Conservation (phyloP, 2,888 invertebrate species). For the Heliconius ismenius region DNA sequence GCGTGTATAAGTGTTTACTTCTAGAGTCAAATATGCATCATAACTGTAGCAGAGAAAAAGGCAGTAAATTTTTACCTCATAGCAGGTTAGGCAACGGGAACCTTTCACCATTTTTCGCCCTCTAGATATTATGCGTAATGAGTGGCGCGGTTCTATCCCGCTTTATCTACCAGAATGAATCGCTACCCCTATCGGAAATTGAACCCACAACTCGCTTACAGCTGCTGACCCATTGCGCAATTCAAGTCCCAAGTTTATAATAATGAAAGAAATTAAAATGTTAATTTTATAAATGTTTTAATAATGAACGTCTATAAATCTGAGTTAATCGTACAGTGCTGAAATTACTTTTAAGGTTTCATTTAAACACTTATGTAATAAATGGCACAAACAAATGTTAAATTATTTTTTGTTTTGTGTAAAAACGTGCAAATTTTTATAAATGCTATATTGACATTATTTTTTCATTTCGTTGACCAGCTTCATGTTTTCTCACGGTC, state of each 20-base stretch:
- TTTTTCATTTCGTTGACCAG: not conserved
- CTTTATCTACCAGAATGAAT: no score
- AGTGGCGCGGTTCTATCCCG: no score
- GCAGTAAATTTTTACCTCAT: no score
- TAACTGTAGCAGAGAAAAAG: no score
- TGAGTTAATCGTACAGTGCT: conserved; percentile 9
- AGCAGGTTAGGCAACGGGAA: no score
- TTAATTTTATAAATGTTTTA: conserved; percentile 27
- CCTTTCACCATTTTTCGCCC: no score
- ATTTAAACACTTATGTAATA: conserved; percentile 1
- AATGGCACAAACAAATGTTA: not conserved
- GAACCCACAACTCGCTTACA: not conserved
- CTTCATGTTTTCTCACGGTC: not conserved
- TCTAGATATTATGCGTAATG: no score
- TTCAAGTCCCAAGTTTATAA: not conserved
- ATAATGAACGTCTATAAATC: conserved; percentile 5
- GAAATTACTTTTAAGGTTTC: conserved; percentile 1
- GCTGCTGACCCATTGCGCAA: not conserved
- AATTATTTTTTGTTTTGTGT: not conserved
- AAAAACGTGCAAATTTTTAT: not conserved
- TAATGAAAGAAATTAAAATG: not conserved
- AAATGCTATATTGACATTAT: no score
- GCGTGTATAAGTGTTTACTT: no score
- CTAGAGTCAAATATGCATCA: no score
- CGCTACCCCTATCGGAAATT: not conserved